Base-by-base conservation (phyloP, 2,888 invertebrate genomes). In the Agrochola circellaris region DNA sequence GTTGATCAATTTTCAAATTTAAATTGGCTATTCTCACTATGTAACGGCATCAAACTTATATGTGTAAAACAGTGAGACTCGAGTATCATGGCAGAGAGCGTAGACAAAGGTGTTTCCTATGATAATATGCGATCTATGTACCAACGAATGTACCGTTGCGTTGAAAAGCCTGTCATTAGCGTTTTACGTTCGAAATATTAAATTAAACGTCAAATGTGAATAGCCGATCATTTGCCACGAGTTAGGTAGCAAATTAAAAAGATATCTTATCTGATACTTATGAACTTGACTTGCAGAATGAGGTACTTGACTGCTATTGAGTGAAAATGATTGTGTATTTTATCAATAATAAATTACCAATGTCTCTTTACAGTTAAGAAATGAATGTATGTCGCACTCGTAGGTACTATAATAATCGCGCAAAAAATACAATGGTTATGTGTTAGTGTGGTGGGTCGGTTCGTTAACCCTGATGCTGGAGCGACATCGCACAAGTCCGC, bases 381-480 rank as follows among this genome's bases (percentile, higher is more conserved):
- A 84, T 81, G 75, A 82, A 88, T 83, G 86, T 88, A 85, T 88
- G 86, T 87, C 82, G 79, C 74, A 82, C 65, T 82, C n/a, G 13
- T 82, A 51, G 64, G 26, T 82, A 85, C 79, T 58, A 79, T 85
- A 81, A 84, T 80, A 88, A 82, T 85, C 89, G 78, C 82, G 88
- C 87, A 90, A 91, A 90, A 91, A 89, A 87, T 81, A 92, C 89
- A 92, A 93, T 90, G 86, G 89, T 81, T 86, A 85, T 89, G 84
- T 90, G 86, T 90, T 87, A 90, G 83, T 88, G 86, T 86, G 87
- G 85, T 87, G 88, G 88, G 80, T 86, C 89, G 89, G 95, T 95
- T 95, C 95, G 92, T 93, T 95, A 93, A 94, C 94, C 94, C 90
- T 92, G 87, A 87, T 89, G 89, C 84, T 89, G 92, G 87, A 88